Conservation (phyloP, 92 coral and sea anemone genomes). For the Montipora capitata region DNA sequence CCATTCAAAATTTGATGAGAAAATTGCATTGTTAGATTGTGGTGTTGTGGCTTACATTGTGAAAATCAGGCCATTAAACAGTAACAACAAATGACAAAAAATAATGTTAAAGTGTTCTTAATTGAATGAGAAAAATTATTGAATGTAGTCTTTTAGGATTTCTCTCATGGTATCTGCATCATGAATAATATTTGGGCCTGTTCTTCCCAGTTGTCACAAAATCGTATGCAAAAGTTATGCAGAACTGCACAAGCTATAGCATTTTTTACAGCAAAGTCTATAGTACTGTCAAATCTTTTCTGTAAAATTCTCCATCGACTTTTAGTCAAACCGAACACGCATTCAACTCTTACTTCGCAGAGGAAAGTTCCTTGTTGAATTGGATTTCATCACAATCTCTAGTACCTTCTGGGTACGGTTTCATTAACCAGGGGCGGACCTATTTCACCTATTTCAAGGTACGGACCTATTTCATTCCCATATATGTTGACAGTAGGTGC, state of each 20-base stretch:
- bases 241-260: constrained; percentile 63
- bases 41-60: neutral
- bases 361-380: constrained; percentile 59
- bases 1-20: constrained; percentile 10
- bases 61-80: constrained; percentile 17
- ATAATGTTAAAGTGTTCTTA: neutral
- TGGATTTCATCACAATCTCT: constrained; percentile 33
- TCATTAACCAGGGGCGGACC: constrained; percentile 63
- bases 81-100: constrained; percentile 22
- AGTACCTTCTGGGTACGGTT: constrained; percentile 51
- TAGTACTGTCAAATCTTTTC: neutral
- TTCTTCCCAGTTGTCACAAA: constrained; percentile 49
- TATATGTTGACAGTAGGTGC: constrained; percentile 14
- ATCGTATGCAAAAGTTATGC: constrained; percentile 50
- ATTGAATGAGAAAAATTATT: no score
- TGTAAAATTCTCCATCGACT: neutral
- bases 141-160: constrained; percentile 27
- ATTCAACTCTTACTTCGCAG: constrained; percentile 58
- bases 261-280: constrained; percentile 33
- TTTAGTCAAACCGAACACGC: neutral
- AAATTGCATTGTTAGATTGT: neutral
- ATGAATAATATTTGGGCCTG: constrained; percentile 5
- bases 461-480: constrained; percentile 18
- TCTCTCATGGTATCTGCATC: constrained; percentile 47
- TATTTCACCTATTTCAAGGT: neutral